Conservation (phyloP, 1,140 invertebrate species). For the Heliconius hermathena region DNA sequence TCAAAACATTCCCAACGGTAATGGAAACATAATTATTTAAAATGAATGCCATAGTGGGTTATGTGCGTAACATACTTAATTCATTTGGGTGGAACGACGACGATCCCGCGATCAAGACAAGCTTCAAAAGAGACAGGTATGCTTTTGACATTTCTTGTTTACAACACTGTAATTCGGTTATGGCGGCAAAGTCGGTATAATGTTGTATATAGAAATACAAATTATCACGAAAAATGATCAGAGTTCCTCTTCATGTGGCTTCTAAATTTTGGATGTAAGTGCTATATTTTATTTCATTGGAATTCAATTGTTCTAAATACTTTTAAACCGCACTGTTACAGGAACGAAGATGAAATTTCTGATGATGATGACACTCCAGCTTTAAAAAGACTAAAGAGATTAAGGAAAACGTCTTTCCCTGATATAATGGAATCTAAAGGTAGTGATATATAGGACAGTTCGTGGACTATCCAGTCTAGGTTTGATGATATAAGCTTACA, state of each 20-base stretch:
- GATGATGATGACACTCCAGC: constrained; percentile 63
- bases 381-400: constrained; percentile 60
- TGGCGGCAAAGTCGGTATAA: constrained; percentile 74
- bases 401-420: constrained; percentile 62
- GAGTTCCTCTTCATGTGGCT: constrained; percentile 60
- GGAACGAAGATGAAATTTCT: constrained; percentile 65
- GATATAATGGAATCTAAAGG: constrained; percentile 58
- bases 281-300: neutral
- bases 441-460: constrained; percentile 30
- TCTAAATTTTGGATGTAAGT: constrained; percentile 71
- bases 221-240: constrained; percentile 56
- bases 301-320: neutral
- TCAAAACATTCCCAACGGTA: constrained; percentile 45
- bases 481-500: neutral
- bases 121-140: constrained; percentile 78
- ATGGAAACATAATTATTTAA: constrained; percentile 67
- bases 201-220: constrained; percentile 36
- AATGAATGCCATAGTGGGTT: constrained; percentile 75
- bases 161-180: constrained; percentile 69
- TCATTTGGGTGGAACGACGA: constrained; percentile 57
- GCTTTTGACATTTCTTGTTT: constrained; percentile 77
- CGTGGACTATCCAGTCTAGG: neutral
- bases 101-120: constrained; percentile 55
- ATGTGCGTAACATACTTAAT: constrained; percentile 63
- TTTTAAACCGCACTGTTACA: constrained; percentile 44